phyloP scores from a whole-genome alignment of 1,140 invertebrate species.

The Campoletis sonorensis region DNA sequence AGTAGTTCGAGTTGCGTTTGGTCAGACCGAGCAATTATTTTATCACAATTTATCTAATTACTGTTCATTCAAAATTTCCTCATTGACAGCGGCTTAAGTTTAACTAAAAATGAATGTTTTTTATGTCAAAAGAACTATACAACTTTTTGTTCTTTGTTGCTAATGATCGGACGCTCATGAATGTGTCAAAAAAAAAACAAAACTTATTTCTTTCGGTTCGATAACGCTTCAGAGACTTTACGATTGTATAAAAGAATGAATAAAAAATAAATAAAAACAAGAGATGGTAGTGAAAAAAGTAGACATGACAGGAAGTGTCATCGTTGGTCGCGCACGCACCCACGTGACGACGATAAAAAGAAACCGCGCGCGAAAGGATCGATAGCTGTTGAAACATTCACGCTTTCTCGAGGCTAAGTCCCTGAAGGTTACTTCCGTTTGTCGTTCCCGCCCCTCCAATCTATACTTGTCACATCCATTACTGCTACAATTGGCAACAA shows the following conservation, averaged over 20 bases:
- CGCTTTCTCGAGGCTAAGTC: conserved; percentile 36
- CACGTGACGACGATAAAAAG: conserved; percentile 35
- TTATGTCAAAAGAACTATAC: no score
- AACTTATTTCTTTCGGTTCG: background rate
- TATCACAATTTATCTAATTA: background rate
- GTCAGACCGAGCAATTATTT: background rate
- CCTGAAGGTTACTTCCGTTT: conserved; percentile 27
- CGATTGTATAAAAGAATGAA: background rate
- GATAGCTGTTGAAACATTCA: conserved; percentile 65
- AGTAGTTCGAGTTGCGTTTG: background rate
- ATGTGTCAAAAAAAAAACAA: no score
- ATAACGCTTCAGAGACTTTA: background rate
- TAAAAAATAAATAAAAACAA: no score
- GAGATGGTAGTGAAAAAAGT: background rate
- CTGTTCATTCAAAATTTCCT: background rate
- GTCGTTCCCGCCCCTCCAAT: background rate
- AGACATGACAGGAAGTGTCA: background rate
- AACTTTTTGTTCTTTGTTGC: no score
- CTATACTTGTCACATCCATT: background rate
- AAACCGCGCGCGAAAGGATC: conserved; percentile 52
- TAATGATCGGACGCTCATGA: no score
- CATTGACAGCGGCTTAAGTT: background rate
- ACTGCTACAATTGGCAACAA: no score
- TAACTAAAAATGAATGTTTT: no score
- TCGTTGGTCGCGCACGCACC: conserved; percentile 56